phyloP scores from a whole-genome alignment of 2,888 invertebrate genomes.

The Lottia gigantea region DNA sequence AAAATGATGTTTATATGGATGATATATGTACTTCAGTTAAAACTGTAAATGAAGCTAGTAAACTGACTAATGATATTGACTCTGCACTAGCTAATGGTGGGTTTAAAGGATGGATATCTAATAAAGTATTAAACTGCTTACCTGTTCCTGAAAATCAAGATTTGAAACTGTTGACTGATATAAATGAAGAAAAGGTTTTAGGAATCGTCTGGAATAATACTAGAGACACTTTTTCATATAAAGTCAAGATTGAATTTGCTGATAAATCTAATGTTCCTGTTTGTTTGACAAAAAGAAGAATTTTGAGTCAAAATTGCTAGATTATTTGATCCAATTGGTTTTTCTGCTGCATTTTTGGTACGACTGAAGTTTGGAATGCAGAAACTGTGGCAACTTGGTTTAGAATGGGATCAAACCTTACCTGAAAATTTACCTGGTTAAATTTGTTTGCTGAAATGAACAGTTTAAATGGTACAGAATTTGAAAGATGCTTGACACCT shows the following conservation, averaged over 20 bases:
- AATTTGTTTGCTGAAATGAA: slow-evolving; percentile 2
- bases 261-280: not conserved
- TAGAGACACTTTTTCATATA: not conserved
- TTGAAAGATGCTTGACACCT: not conserved
- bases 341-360: not conserved
- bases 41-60: not conserved
- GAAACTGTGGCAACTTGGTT: not conserved
- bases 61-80: not conserved
- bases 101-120: not conserved
- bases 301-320: not conserved
- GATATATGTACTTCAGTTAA: not conserved
- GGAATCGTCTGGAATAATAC: not conserved
- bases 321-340: slow-evolving; percentile 1
- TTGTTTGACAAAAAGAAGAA: not conserved
- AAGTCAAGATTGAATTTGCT: not conserved
- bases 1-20: not conserved
- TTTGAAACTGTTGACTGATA: not conserved
- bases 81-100: not conserved
- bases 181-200: not conserved
- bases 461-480: not conserved
- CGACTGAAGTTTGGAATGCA: not conserved
- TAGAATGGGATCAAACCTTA: not conserved
- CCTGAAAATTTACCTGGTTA: not conserved
- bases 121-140: not conserved
- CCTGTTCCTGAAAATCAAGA: not conserved